Evolutionary conservation across 2,113 vertebrate genomes (phyloP), one percentile per base, ranked within the genome.

Genomic region (Aix galericulata): DNA sequence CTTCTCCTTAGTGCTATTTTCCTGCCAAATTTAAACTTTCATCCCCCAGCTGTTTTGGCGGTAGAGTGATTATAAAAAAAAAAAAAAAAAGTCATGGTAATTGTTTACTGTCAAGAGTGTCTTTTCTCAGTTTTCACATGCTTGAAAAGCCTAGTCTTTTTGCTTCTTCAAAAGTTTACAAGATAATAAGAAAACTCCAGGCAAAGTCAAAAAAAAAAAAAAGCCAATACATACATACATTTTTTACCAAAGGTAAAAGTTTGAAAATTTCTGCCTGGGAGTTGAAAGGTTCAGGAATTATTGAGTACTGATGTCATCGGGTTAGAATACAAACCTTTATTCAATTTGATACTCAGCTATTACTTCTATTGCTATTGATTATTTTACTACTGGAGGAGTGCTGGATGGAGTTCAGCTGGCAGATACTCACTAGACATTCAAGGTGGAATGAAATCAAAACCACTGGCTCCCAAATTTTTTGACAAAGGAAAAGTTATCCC

Each of bases 301-400:
- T 87, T 89, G 91, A 91, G 91, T 86, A 89, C 79, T 91, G 60
- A 91, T 95, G 93, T 95, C 89, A 96, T 71, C 91, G 89, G 82
- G 79, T 94, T 97, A 95, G 87, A 86, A 91, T 91, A 88, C 55
- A 81, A 93, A 75, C 46, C 73, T 74, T 96, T 74, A 95, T 91
- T 95, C 90, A 95, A 74, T 91, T 93, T 95, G 79, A 94, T 96
- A 64, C 68, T 91, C 58, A 81, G 87, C 76, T 96, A 82, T 94
- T 97, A 95, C 73, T 88, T 88, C 79, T 95, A 83, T 88, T 95
- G 68, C 72, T 95, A 94, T 95, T 94, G 91, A 96, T 95, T 90
- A 71, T 95, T 95, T 95, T 89, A 85, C 88, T 91, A 55, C 85
- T 27, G 36, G 13, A 80, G 67, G 40, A 95, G 13, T 62, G 55